Conservation (phyloP, 1,140 invertebrate species). For the Zophobas morio region DNA sequence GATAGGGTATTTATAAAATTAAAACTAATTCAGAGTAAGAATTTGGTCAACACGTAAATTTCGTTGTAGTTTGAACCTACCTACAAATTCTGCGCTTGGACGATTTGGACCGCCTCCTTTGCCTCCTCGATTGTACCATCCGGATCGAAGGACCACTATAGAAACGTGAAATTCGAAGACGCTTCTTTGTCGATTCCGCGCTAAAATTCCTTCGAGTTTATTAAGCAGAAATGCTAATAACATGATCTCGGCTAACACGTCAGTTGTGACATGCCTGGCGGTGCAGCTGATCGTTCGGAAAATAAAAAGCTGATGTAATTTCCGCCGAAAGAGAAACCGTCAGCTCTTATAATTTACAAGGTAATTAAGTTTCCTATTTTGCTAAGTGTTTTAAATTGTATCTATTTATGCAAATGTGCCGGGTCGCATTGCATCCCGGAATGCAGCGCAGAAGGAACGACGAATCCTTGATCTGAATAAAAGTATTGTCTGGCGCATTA, state of each 20-base stretch:
- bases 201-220: background rate
- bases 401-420: conserved; percentile 20
- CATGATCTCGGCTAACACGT: background rate
- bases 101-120: too few relatives aligned
- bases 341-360: conserved; percentile 17
- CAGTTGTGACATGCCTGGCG: background rate
- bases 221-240: too few relatives aligned
- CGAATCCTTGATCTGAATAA: background rate
- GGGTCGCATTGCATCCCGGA: background rate
- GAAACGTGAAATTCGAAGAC: too few relatives aligned
- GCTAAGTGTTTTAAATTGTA: conserved; percentile 21
- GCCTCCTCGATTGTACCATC: too few relatives aligned
- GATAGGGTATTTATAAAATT: too few relatives aligned
- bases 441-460: too few relatives aligned
- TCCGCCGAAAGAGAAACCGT: conserved; percentile 9
- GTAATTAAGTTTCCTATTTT: conserved; percentile 28
- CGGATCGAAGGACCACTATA: too few relatives aligned
- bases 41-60: too few relatives aligned
- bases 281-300: background rate
- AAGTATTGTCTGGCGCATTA: conserved; percentile 7
- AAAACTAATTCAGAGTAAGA: too few relatives aligned
- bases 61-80: too few relatives aligned
- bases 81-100: too few relatives aligned
- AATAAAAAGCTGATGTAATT: conserved; percentile 18
- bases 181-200: background rate